phyloP scores from a whole-genome alignment of 2,113 vertebrate genomes.

The Percina caprodes region DNA sequence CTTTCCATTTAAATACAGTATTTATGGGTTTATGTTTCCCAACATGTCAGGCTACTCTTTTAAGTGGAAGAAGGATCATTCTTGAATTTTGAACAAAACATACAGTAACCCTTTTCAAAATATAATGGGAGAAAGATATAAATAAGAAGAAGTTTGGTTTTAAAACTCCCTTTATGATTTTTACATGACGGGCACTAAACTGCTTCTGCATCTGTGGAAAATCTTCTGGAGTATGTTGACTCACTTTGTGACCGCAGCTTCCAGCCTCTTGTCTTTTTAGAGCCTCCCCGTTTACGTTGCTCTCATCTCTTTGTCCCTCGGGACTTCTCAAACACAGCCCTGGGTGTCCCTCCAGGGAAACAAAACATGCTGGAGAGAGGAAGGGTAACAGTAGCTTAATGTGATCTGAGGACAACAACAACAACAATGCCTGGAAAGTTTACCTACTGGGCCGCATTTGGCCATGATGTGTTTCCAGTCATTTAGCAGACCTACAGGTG shows the following conservation, averaged over 20 bases:
- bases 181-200: background rate
- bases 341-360: slow-evolving; percentile 36
- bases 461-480: slow-evolving; percentile 41
- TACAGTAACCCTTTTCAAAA: background rate
- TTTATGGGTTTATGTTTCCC: background rate
- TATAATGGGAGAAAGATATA: background rate
- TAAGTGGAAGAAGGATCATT: background rate
- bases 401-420: slow-evolving; percentile 41
- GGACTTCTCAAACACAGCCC: slow-evolving; percentile 43
- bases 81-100: background rate
- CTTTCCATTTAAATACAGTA: background rate
- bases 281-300: slow-evolving; percentile 54
- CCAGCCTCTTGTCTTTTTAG: slow-evolving; percentile 52
- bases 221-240: slow-evolving; percentile 27
- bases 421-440: slow-evolving; percentile 62
- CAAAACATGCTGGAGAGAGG: slow-evolving; percentile 21
- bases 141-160: background rate
- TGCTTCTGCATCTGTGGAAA: slow-evolving; percentile 9
- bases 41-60: background rate
- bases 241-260: slow-evolving; percentile 36
- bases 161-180: background rate
- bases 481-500: slow-evolving; percentile 51
- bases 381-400: slow-evolving; percentile 48
- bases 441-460: slow-evolving; percentile 44
- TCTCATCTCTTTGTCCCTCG: slow-evolving; percentile 57